These are phyloP conservation scores for Brenthis daphne DNA, from an alignment of 2,888 invertebrate genomes.

Conservation along the genomic window DNA sequence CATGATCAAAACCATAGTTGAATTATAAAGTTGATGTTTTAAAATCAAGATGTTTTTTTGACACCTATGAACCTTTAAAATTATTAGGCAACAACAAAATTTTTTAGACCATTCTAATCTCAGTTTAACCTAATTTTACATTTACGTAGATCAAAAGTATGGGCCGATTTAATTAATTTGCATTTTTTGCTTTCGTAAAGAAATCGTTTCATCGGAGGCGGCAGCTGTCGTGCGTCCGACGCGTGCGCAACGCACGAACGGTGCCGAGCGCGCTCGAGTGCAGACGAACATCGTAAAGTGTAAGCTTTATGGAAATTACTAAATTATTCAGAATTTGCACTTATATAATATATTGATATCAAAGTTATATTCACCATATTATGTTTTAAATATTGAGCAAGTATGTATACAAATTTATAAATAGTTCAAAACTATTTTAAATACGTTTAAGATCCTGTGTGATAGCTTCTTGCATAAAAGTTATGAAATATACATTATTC, in stretches of 20 bases:
- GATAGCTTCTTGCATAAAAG: neutral
- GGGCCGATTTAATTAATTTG: conserved; percentile 42
- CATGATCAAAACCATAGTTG: no score
- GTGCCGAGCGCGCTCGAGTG: conserved; percentile 61
- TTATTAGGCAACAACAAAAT: neutral
- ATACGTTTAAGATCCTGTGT: neutral
- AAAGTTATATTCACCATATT: neutral
- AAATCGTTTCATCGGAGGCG: conserved; percentile 70
- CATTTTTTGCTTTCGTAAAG: conserved; percentile 47
- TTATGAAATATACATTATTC: neutral
- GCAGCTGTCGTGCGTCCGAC: conserved; percentile 70
- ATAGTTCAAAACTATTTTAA: neutral
- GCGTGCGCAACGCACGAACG: conserved; percentile 73
- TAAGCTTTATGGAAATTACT: conserved; percentile 17
- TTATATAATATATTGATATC: conserved; percentile 9
- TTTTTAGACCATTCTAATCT: conserved; percentile 13
- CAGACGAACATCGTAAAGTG: conserved; percentile 33
- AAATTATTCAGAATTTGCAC: neutral
- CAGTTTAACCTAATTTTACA: conserved; percentile 12
- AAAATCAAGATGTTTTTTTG: no score
- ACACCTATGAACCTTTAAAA: neutral
- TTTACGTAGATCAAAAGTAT: conserved; percentile 37
- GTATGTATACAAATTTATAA: neutral
- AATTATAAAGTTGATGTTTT: no score
- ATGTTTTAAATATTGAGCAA: neutral